Evolutionary conservation across 2,113 vertebrate genomes (phyloP).

Genomic region (Elaphurus davidianus): DNA sequence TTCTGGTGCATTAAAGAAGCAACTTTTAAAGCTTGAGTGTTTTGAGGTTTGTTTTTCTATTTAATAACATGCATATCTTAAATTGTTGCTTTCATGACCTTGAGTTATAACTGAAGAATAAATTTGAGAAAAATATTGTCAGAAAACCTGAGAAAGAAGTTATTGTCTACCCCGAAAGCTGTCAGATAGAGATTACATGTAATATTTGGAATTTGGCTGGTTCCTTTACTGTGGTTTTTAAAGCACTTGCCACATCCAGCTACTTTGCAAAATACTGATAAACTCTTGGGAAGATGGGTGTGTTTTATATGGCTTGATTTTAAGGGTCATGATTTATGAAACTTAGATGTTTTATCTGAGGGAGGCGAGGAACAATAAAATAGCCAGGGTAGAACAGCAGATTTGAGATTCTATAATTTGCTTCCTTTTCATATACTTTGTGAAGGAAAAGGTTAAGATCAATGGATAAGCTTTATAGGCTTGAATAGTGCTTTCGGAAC

Average conservation of each 20-base stretch:
- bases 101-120: constrained; percentile 29
- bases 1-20: not conserved
- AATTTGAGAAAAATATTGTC: constrained; percentile 4
- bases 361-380: constrained; percentile 41
- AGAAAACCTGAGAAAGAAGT: constrained; percentile 47
- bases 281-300: constrained; percentile 5
- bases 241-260: not conserved
- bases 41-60: constrained; percentile 27
- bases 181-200: constrained; percentile 22
- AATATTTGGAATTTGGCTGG: not conserved
- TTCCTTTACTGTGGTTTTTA: constrained; percentile 28
- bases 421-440: constrained; percentile 16
- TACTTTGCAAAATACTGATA: constrained; percentile 58
- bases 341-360: constrained; percentile 31
- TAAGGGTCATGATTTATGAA: constrained; percentile 42
- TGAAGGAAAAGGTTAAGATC: constrained; percentile 25
- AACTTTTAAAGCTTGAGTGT: not conserved
- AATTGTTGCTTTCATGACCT: not conserved
- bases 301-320: constrained; percentile 51
- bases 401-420: not conserved
- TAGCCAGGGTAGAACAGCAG: not conserved
- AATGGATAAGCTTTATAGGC: not conserved
- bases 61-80: not conserved
- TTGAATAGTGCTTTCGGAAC: constrained; percentile 27
- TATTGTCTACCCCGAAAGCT: constrained; percentile 33